Base-by-base conservation (phyloP, 1,140 invertebrate species). In the Nasonia vitripennis region DNA sequence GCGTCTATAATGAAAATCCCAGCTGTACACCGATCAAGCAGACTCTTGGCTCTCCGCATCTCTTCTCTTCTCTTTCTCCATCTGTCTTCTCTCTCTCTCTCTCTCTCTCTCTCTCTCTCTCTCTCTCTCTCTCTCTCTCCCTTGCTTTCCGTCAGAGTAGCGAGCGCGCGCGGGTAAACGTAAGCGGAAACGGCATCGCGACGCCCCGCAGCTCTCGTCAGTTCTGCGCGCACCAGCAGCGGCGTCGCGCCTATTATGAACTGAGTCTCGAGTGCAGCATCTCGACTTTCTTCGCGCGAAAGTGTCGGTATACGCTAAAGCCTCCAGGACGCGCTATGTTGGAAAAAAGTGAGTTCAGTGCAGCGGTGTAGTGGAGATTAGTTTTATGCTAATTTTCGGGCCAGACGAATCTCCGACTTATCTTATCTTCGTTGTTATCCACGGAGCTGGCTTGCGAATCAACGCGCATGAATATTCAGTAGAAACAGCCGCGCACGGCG, bases 261-360 rank as follows among this genome's bases (percentile, higher is more conserved):
- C 79, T 81, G 81, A 82, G 84, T 62, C 86, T 73, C 77, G 81
- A 83, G 83, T 45, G 41, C 9, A 27, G 41, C 3, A 14, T 17
- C 37, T 75, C 11, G 68, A 17, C 6, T 31, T 71, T 71, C 27
- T 71, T 71, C 5, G 68, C 68, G n/a, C 68, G 68, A 71, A 11
- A n/a, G 68, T 17, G n/a, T 11, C 11, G n/a, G n/a, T 70, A 70
- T 9, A 27, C 11, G n/a, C n/a, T 12, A 51, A 3, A 51, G 48
- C 12, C 48, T 2, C n/a, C n/a, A 20, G 78, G n/a, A 34, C 75
- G 87, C 62, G 87, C 68, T 62, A 93, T 93, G 92, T 81, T 93
- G 81, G 91, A 93, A 81, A 93, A 93, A 90, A 93, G 92, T 93
- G 92, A 93, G 92, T 93, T 34, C 68, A 71, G 68, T 71, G 68